phyloP scores from a whole-genome alignment of 2,113 vertebrate species.

The Varanus komodoensis region DNA sequence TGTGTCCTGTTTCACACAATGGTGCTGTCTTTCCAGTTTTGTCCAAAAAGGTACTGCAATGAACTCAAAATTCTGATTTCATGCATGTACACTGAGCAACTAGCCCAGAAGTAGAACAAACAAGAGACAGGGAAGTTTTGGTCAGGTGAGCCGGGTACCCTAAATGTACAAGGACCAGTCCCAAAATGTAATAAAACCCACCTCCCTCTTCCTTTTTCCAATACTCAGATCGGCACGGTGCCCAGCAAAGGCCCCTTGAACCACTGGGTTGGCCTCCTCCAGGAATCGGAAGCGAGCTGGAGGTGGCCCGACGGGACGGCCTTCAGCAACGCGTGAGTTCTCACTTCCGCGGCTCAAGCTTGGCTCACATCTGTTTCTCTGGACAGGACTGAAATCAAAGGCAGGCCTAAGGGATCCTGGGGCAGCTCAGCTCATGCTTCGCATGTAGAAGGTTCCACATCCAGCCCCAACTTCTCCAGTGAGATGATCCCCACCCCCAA shows the following conservation, averaged over 20 bases:
- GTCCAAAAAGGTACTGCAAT: neutral
- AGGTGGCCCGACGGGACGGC: conserved; percentile 8
- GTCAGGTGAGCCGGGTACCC: neutral
- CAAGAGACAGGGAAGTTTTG: neutral
- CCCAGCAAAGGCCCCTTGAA: neutral
- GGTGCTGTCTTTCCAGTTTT: neutral
- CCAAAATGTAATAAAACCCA: neutral
- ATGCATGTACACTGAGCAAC: neutral
- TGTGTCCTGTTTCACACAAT: neutral
- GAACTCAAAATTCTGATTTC: neutral
- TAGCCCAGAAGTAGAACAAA: neutral
- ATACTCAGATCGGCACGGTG: neutral
- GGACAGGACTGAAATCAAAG: neutral
- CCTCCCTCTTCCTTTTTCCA: neutral
- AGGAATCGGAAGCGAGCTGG: neutral
- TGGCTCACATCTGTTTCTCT: neutral
- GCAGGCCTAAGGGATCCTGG: neutral
- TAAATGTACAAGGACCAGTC: neutral
- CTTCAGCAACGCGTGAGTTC: conserved; percentile 33
- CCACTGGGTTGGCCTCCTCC: conserved; percentile 30
- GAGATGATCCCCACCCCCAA: neutral
- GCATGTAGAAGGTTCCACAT: neutral
- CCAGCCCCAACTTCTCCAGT: neutral
- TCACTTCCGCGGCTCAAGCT: too few species aligned
- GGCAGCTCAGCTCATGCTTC: neutral